These are phyloP conservation scores for Cyrtodaria siliqua DNA, from an alignment of 2,888 invertebrate species.

Conservation along the genomic window DNA sequence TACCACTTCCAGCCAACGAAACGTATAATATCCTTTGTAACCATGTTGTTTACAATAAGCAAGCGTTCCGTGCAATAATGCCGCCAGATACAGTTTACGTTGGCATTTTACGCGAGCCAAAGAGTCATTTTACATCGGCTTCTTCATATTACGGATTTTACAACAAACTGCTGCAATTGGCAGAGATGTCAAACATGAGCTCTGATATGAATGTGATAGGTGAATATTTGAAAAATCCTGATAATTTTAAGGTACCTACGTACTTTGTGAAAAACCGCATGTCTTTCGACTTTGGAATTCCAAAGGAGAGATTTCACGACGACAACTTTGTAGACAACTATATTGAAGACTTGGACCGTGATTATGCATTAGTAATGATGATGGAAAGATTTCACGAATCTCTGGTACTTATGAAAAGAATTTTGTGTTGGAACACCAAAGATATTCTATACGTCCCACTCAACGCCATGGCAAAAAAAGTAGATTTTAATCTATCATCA, in stretches of 20 bases:
- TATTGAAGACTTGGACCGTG: slow-evolving; percentile 67
- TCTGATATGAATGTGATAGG: slow-evolving; percentile 9
- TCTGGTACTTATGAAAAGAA: slow-evolving; percentile 77
- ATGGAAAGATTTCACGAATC: slow-evolving; percentile 83
- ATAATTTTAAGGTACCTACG: slow-evolving; percentile 8
- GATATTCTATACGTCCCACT: slow-evolving; percentile 79
- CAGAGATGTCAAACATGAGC: not conserved
- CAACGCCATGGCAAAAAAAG: slow-evolving; percentile 58
- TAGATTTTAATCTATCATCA: slow-evolving; percentile 44
- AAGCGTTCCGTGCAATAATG: slow-evolving; percentile 66
- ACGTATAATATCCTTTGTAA: slow-evolving; percentile 76
- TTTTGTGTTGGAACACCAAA: slow-evolving; percentile 79
- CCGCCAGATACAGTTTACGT: slow-evolving; percentile 67
- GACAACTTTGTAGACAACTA: slow-evolving; percentile 55
- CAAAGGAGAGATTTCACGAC: slow-evolving; percentile 34
- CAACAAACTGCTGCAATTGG: slow-evolving; percentile 15
- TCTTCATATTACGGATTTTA: slow-evolving; percentile 70
- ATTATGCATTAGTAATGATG: slow-evolving; percentile 79
- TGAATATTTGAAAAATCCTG: slow-evolving; percentile 35
- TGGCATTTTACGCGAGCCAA: slow-evolving; percentile 71
- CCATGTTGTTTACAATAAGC: slow-evolving; percentile 76
- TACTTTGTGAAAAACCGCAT: slow-evolving; percentile 61
- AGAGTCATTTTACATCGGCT: slow-evolving; percentile 70
- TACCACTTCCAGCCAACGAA: slow-evolving; percentile 70
- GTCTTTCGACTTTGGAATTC: slow-evolving; percentile 68